These are phyloP conservation scores for Astropecten irregularis DNA, from an alignment of 53 echinoderm and acorn worm species.

Conservation along the genomic window DNA sequence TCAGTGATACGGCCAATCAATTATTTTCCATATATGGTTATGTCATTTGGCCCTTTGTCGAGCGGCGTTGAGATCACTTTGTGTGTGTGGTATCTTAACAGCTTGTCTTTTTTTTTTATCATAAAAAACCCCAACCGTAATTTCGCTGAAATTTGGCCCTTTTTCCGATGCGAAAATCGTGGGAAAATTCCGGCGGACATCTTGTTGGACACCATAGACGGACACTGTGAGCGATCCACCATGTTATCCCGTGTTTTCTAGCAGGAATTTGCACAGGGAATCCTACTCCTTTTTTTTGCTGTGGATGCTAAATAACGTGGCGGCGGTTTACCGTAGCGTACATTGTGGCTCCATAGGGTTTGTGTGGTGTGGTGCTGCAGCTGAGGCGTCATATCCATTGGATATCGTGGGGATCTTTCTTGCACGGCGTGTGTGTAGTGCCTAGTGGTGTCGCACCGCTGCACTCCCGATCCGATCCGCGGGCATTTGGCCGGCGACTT, in stretches of 20 bases:
- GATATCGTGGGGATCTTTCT: neutral
- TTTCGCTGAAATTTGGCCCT: constrained; percentile 33
- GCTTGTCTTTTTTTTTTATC: constrained; percentile 59
- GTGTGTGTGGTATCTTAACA: constrained; percentile 89
- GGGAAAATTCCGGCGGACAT: constrained; percentile 36
- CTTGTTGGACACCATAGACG: constrained; percentile 2
- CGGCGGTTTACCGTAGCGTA: constrained; percentile 15
- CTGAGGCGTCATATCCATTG: neutral
- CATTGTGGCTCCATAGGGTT: constrained; percentile 37
- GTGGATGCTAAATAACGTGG: constrained; percentile 55
- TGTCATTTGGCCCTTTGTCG: constrained; percentile 95
- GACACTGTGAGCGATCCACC: constrained; percentile 1
- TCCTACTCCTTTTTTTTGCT: constrained; percentile 7
- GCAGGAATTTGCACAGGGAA: constrained; percentile 51
- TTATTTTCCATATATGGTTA: constrained; percentile 98
- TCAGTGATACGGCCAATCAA: constrained; percentile 98
- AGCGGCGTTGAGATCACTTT: constrained; percentile 79
- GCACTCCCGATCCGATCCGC: neutral
- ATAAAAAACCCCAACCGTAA: neutral
- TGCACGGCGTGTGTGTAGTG: too few relatives aligned
- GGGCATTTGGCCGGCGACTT: constrained; percentile 19
- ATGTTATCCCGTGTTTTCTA: constrained; percentile 41
- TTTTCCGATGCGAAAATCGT: constrained; percentile 44
- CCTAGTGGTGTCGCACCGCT: neutral
- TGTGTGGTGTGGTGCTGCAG: too few relatives aligned